Conservation (phyloP, 2,797 vertebrate genomes). For the Anniella stebbinsi region DNA sequence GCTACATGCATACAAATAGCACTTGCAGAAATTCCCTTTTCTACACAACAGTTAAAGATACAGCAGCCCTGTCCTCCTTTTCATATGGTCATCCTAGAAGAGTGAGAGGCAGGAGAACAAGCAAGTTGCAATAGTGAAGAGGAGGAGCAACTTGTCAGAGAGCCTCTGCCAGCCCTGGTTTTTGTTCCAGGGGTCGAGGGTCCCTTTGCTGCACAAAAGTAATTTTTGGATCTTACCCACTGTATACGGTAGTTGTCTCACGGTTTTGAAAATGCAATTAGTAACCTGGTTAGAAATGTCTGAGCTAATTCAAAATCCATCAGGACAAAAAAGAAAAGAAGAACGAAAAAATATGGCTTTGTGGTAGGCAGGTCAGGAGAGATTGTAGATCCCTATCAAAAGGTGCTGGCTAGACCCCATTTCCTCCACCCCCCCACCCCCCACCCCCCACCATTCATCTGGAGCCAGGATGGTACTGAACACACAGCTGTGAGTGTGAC, state of each 20-base stretch:
- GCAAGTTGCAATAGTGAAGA: too few species aligned
- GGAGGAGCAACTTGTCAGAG: too few species aligned
- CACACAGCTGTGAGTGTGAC: conserved; percentile 81
- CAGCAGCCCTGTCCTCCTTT: too few species aligned
- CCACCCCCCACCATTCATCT: conserved; percentile 85
- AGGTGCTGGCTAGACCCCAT: conserved; percentile 88
- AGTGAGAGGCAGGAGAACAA: too few species aligned
- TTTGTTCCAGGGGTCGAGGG: neutral
- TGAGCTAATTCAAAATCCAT: conserved; percentile 69
- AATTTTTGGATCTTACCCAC: neutral
- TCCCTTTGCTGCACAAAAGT: neutral
- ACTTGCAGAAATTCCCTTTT: too few species aligned
- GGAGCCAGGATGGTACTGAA: conserved; percentile 76
- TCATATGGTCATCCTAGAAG: too few species aligned
- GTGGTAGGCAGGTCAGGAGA: conserved; percentile 57
- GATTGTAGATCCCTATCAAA: conserved; percentile 78
- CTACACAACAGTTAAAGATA: too few species aligned
- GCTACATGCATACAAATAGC: too few species aligned
- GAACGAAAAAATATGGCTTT: conserved; percentile 33
- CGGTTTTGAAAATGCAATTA: conserved; percentile 28
- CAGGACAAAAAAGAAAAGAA: conserved; percentile 17
- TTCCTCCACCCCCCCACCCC: conserved; percentile 77
- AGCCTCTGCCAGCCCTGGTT: neutral
- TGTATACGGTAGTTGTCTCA: neutral
- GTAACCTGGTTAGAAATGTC: conserved; percentile 56